Evolutionary conservation across 2,888 invertebrate genomes (phyloP).

Genomic region (Cantharis nigra): DNA sequence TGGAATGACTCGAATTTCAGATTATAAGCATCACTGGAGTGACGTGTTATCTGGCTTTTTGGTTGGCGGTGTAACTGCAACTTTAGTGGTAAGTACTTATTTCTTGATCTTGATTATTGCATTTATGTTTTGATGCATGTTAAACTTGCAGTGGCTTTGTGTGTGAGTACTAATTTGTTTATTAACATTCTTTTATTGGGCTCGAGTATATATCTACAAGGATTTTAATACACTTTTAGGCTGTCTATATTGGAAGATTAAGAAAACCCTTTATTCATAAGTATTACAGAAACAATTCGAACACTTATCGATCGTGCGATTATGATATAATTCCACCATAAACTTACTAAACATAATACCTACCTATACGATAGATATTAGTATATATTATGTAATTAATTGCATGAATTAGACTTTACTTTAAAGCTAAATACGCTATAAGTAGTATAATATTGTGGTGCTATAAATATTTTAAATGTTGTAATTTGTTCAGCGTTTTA

Average conservation of each 20-base stretch:
- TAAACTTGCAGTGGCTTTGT: background rate
- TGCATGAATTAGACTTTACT: background rate
- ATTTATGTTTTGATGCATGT: background rate
- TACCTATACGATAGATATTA: background rate
- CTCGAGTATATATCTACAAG: background rate
- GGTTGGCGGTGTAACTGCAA: constrained; percentile 70
- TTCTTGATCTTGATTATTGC: background rate
- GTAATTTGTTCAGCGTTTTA: background rate
- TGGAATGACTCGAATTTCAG: constrained; percentile 87
- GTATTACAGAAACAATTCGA: background rate
- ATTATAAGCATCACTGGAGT: constrained; percentile 98
- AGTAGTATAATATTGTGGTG: background rate
- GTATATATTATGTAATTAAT: background rate
- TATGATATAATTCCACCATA: background rate
- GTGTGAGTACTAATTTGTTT: background rate
- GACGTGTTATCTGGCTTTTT: constrained; percentile 86
- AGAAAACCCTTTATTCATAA: background rate
- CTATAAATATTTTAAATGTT: background rate
- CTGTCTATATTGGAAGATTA: background rate
- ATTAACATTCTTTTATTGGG: background rate
- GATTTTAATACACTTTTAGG: background rate
- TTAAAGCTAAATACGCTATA: background rate
- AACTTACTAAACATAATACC: too few species aligned
- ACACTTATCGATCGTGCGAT: background rate
- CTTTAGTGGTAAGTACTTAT: constrained; percentile 68